Evolutionary conservation across 2,113 vertebrate genomes (phyloP), one percentile per base, ranked within the genome.

Genomic region (Aspidoscelis tigris): DNA sequence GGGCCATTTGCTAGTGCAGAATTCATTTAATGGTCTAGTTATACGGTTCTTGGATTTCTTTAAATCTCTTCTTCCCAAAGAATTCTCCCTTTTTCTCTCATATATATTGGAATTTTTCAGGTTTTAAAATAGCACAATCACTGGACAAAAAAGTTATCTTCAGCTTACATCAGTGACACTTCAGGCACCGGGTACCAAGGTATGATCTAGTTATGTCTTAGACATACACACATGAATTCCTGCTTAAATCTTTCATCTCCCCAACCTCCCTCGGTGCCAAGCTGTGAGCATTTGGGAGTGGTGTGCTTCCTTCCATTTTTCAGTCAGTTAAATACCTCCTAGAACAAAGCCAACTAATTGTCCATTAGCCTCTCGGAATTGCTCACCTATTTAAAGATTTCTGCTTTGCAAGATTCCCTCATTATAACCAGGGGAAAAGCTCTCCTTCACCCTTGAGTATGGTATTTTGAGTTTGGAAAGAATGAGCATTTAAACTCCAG

Each of bases 401-500:
- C 44, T 90, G 82, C 24, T 87, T 78, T 39, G 77, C 43, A 0
- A 71, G 8, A 9, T 33, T 65, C 44, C 86, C 53, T 88, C 55
- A 50, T 55, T 78, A 39, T 11, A 82, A 79, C 55, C 9, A 72
- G 0, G 33, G 22, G 71, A 58, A 78, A 82, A 75, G 6, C 5
- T 41, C 61, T 66, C 83, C 81, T 33, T 11, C 69, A 68, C 70
- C 78, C 26, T 80, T 2, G 78, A 87, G 85, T 43, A 90, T 85
- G 92, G 78, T 14, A 89, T 89, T 33, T 90, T 93, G 91, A 26
- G 79, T 69, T 93, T 70, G 83, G 79, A 84, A 95, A 77, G 55
- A 94, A 93, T 81, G 86, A 86, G 61, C 89, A 89, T 82, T 94
- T 92, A 93, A 94, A 83, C 87, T 89, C 84, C 86, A 82, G 91